These are phyloP conservation scores for Chrysolina americana DNA, from an alignment of 2,888 invertebrate species.

Conservation along the genomic window DNA sequence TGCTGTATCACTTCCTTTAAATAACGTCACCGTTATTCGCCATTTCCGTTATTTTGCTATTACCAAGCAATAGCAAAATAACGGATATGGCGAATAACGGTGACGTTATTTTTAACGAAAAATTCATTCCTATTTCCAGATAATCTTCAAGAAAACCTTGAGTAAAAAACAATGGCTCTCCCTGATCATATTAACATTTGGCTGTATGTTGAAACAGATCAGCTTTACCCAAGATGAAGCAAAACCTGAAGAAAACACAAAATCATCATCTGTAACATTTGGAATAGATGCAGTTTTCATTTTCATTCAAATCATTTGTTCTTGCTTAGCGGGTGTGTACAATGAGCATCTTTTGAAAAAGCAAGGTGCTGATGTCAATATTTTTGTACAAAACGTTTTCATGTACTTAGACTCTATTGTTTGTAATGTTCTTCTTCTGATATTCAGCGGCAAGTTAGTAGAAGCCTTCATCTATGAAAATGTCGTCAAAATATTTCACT, in stretches of 20 bases:
- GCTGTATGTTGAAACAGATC: constrained; percentile 93
- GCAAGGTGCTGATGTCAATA: constrained; percentile 86
- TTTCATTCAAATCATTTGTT: constrained; percentile 87
- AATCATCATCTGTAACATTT: constrained; percentile 67
- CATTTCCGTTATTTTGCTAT: too few relatives aligned
- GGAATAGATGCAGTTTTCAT: constrained; percentile 78
- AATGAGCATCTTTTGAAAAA: constrained; percentile 94
- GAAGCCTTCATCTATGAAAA: constrained; percentile 75
- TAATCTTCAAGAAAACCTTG: constrained; percentile 87
- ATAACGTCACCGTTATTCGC: too few relatives aligned
- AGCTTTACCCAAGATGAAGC: constrained; percentile 67
- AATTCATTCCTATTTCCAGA: constrained; percentile 71
- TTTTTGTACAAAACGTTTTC: constrained; percentile 94
- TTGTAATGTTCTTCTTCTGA: constrained; percentile 86
- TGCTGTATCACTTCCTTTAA: too few relatives aligned
- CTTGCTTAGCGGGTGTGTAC: constrained; percentile 95
- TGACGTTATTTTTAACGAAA: too few relatives aligned
- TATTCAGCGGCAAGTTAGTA: constrained; percentile 77
- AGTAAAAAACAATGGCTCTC: constrained; percentile 91
- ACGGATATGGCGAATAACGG: too few relatives aligned
- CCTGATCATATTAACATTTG: constrained; percentile 85
- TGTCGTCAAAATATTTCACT: constrained; percentile 75
- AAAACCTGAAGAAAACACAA: constrained; percentile 59
- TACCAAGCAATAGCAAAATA: too few relatives aligned
- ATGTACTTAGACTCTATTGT: constrained; percentile 96